These are phyloP conservation scores for Perognathus longimembris DNA, from an alignment of 2,113 vertebrate genomes.

Conservation along the genomic window DNA sequence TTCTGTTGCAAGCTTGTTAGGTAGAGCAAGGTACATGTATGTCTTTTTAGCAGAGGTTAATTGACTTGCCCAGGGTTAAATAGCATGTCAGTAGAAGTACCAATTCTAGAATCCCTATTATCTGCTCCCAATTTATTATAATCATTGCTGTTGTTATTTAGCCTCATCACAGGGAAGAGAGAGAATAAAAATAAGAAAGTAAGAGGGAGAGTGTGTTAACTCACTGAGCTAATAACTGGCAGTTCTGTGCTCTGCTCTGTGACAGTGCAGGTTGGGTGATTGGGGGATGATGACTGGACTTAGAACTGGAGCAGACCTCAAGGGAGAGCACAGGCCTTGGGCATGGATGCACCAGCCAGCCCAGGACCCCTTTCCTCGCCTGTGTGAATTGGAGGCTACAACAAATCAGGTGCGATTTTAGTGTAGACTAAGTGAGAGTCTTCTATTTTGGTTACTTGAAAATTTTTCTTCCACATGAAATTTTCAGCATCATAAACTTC, in stretches of 20 bases:
- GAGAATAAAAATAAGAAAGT: neutral
- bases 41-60: conserved; percentile 56
- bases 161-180: neutral
- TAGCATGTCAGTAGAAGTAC: neutral
- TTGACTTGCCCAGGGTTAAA: conserved; percentile 35
- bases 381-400: neutral
- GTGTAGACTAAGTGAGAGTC: neutral
- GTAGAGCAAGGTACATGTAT: neutral
- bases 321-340: neutral
- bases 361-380: neutral
- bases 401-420: neutral
- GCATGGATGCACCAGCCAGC: neutral
- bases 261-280: no score
- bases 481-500: neutral
- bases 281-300: no score
- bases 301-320: neutral
- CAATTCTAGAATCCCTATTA: neutral
- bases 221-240: neutral
- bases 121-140: neutral
- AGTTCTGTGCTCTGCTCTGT: neutral
- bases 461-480: neutral
- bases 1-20: neutral
- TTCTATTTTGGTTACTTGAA: neutral
- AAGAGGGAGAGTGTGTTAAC: neutral
- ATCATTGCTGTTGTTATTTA: neutral